Percentiles rank a stretch among this genome's conserved stretches.
phyloP scores from a whole-genome alignment of 1,140 invertebrate species.

The Ditylenchus dipsaci region DNA sequence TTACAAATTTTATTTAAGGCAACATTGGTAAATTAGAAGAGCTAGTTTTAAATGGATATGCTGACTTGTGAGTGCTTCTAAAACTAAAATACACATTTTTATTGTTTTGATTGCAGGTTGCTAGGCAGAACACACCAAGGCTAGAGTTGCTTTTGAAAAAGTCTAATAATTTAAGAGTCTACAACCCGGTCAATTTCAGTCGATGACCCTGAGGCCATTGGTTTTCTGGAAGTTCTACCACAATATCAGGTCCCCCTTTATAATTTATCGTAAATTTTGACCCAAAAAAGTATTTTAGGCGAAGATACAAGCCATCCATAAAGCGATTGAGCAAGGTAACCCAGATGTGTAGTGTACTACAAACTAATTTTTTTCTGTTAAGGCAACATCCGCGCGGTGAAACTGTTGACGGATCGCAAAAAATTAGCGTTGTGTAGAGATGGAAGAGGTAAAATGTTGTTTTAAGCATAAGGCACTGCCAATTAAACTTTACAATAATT shows the following conservation, averaged over 20 bases:
- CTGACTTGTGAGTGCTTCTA: slow-evolving; percentile 62
- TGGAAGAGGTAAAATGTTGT: slow-evolving; percentile 43
- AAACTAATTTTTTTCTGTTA: too few relatives aligned
- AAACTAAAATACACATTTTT: too few relatives aligned
- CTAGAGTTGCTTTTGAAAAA: slow-evolving; percentile 32
- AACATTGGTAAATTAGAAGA: slow-evolving; percentile 84
- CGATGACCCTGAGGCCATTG: slow-evolving; percentile 70
- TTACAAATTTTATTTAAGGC: slow-evolving; percentile 57
- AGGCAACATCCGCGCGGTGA: slow-evolving; percentile 74
- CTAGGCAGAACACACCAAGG: slow-evolving; percentile 68
- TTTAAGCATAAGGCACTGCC: too few relatives aligned
- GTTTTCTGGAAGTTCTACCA: slow-evolving; percentile 82
- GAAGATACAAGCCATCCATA: slow-evolving; percentile 80
- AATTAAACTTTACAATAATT: slow-evolving; percentile 2
- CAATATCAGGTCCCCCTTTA: slow-evolving; percentile 73
- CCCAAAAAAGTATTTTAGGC: slow-evolving; percentile 64
- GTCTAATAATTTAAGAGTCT: too few relatives aligned
- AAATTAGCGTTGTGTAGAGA: slow-evolving; percentile 83
- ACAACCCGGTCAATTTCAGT: background rate
- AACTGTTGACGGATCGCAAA: slow-evolving; percentile 77
- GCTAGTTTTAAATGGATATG: slow-evolving; percentile 78
- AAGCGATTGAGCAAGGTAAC: slow-evolving; percentile 71
- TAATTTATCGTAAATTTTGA: background rate
- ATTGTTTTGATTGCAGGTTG: slow-evolving; percentile 57
- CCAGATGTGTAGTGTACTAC: too few relatives aligned